Conservation (phyloP, 2,113 vertebrate species). For the Thalassarche chlororhynchos region DNA sequence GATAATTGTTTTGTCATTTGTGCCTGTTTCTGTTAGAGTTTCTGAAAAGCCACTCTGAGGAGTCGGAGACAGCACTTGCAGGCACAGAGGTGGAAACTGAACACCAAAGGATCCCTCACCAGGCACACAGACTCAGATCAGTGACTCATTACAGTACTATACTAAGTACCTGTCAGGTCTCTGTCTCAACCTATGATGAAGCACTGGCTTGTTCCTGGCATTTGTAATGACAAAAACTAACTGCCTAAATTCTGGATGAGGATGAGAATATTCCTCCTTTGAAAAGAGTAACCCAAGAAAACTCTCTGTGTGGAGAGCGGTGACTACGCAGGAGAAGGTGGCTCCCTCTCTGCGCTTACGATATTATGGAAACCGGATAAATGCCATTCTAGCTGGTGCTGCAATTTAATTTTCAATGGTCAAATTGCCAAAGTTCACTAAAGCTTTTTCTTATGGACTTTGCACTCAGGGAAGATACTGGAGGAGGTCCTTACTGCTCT, state of each 20-base stretch:
- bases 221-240: not conserved
- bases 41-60: not conserved
- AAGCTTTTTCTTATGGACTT: not conserved
- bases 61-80: not conserved
- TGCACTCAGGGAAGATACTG: not conserved
- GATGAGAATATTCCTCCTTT: not conserved
- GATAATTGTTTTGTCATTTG: conserved; percentile 27
- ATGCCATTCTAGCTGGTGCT: not conserved
- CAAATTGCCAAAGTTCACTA: not conserved
- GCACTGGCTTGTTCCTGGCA: not conserved
- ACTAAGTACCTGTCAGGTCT: not conserved
- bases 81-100: not conserved
- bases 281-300: not conserved
- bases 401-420: not conserved
- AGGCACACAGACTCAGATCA: not conserved
- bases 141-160: not conserved
- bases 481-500: not conserved
- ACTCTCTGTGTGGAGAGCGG: not conserved
- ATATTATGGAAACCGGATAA: not conserved
- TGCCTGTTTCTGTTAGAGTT: not conserved
- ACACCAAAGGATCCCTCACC: not conserved
- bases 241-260: not conserved
- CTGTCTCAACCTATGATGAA: not conserved
- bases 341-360: not conserved
- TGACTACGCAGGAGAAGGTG: not conserved